phyloP scores from a whole-genome alignment of 1,140 invertebrate species.

The Mycetomoellerius zeteki region DNA sequence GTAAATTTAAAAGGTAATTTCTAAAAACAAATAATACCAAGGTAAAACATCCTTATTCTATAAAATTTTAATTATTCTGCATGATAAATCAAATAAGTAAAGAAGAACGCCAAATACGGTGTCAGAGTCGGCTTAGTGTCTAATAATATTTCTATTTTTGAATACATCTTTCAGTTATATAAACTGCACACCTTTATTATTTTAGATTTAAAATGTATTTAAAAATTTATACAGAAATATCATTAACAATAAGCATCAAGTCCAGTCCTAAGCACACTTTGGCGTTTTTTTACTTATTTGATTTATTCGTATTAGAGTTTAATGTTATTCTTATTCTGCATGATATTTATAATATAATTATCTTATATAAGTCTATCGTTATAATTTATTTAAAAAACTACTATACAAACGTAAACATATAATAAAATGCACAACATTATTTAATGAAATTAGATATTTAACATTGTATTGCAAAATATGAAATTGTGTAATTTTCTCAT shows the following conservation, averaged over 20 bases:
- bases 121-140: too few species aligned
- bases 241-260: too few species aligned
- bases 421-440: neutral
- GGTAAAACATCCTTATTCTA: neutral
- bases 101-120: too few species aligned
- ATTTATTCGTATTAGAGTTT: too few species aligned
- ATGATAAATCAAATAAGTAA: too few species aligned
- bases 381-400: neutral
- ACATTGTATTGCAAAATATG: neutral
- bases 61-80: neutral
- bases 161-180: too few species aligned
- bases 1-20: neutral
- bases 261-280: too few species aligned
- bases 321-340: neutral
- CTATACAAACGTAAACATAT: neutral
- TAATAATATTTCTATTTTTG: too few species aligned
- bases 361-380: neutral
- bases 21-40: neutral
- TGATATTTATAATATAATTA: neutral
- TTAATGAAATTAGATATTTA: neutral
- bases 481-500: neutral
- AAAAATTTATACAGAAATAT: too few species aligned
- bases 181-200: too few species aligned
- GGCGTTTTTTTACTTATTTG: too few species aligned
- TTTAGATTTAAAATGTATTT: too few species aligned